Conservation (phyloP, 2,888 invertebrate species). For the Vanessa cardui region DNA sequence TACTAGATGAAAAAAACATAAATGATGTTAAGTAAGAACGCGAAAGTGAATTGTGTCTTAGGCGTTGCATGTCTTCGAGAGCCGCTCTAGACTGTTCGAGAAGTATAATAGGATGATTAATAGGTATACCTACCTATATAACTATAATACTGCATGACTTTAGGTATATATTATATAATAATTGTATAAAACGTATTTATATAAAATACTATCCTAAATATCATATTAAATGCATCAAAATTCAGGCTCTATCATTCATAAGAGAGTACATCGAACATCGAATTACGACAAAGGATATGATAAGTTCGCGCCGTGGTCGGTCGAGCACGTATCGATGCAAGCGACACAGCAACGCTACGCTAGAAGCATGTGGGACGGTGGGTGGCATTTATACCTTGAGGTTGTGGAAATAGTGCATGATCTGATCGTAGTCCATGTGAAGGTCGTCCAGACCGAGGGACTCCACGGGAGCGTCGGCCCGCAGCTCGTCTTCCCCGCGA, state of each 20-base stretch:
- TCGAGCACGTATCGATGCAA: constrained; percentile 58
- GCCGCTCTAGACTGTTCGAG: constrained; percentile 32
- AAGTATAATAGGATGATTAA: constrained; percentile 53
- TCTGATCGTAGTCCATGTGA: constrained; percentile 98
- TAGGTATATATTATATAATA: constrained; percentile 61
- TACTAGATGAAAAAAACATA: constrained; percentile 64
- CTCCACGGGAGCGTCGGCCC: constrained; percentile 76
- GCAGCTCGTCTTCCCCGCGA: constrained; percentile 71
- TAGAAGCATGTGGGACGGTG: constrained; percentile 75
- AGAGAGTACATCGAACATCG: constrained; percentile 67
- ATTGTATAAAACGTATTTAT: constrained; percentile 74
- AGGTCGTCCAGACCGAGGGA: constrained; percentile 90
- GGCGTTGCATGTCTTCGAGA: constrained; percentile 21
- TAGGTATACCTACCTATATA: constrained; percentile 52
- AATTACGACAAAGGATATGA: constrained; percentile 57
- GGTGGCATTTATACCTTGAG: constrained; percentile 89
- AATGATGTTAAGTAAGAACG: constrained; percentile 48
- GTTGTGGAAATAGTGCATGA: constrained; percentile 99
- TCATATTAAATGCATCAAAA: constrained; percentile 77
- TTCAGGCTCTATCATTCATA: constrained; percentile 77
- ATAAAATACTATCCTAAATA: constrained; percentile 74
- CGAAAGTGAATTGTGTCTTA: constrained; percentile 55
- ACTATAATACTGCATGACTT: constrained; percentile 73
- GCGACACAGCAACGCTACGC: constrained; percentile 76
- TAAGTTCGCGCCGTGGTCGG: constrained; percentile 52